These are phyloP conservation scores for Brachyopa scutellaris DNA, from an alignment of 2,888 invertebrate species.

Conservation along the genomic window DNA sequence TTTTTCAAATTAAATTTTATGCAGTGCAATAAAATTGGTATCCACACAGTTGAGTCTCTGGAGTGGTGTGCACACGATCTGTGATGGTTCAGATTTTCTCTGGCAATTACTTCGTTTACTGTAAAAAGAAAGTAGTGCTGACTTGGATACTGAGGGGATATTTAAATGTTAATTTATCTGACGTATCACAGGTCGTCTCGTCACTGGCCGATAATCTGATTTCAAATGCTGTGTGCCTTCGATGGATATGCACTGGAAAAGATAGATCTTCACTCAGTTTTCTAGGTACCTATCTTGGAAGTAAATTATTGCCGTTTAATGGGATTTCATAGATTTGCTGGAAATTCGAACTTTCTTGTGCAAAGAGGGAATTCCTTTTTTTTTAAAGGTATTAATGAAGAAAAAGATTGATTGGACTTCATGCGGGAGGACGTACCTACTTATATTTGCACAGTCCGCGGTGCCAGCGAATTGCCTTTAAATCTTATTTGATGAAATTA, in stretches of 20 bases:
- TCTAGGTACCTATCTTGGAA: too few species aligned
- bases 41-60: not conserved
- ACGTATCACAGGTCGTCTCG: slow-evolving; percentile 51
- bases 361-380: not conserved
- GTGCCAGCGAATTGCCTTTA: too few species aligned
- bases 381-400: not conserved
- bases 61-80: slow-evolving; percentile 28
- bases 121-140: slow-evolving; percentile 61
- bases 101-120: slow-evolving; percentile 28
- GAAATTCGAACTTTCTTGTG: too few species aligned
- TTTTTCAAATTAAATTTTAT: slow-evolving; percentile 68
- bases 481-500: too few species aligned
- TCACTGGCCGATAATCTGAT: slow-evolving; percentile 25
- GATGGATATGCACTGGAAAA: not conserved
- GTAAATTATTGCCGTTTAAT: slow-evolving; percentile 49
- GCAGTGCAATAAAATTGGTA: slow-evolving; percentile 66
- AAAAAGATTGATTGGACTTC: not conserved
- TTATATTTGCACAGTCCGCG: too few species aligned
- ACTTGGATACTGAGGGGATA: slow-evolving; percentile 32
- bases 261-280: slow-evolving; percentile 42
- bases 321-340: slow-evolving; percentile 59
- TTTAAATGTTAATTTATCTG: slow-evolving; percentile 65
- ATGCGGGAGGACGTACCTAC: too few species aligned
- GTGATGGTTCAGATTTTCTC: slow-evolving; percentile 55
- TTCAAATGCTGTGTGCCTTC: slow-evolving; percentile 5